phyloP scores from a whole-genome alignment of 2,797 vertebrate species.

The Tenualosa thibaudeaui region DNA sequence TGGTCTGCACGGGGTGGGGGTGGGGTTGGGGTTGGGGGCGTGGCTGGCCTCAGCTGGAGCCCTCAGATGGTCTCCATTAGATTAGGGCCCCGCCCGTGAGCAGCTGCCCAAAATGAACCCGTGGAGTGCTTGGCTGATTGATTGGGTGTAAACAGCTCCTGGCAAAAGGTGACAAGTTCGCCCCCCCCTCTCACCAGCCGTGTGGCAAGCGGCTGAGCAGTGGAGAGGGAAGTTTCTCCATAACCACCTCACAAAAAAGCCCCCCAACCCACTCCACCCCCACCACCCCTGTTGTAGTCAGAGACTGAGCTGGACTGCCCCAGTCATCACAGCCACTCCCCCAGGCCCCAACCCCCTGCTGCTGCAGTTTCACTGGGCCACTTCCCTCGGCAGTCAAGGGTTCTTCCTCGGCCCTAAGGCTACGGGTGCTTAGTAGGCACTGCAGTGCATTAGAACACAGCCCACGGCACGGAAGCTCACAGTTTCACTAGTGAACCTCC shows the following conservation, averaged over 20 bases:
- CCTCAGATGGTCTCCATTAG: conserved; percentile 59
- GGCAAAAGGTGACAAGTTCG: conserved; percentile 65
- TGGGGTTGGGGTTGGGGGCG: conserved; percentile 41
- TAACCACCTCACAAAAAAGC: conserved; percentile 54
- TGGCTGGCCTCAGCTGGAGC: conserved; percentile 69
- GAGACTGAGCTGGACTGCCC: not conserved
- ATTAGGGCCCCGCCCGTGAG: conserved; percentile 59
- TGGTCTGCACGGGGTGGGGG: not conserved
- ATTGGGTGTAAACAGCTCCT: conserved; percentile 71
- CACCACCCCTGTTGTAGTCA: not conserved
- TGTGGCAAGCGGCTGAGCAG: not conserved
- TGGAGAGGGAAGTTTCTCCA: conserved; percentile 41
- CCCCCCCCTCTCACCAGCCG: not conserved
- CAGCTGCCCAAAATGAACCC: conserved; percentile 71
- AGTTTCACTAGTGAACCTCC: not conserved
- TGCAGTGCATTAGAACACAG: not conserved
- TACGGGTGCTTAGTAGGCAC: too few species aligned
- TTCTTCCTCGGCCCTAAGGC: not conserved
- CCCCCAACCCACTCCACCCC: not conserved
- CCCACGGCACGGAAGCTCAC: not conserved
- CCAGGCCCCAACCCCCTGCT: not conserved
- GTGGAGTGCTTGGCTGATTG: conserved; percentile 64
- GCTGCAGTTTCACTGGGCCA: not conserved
- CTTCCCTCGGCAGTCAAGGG: not conserved
- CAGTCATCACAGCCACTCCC: not conserved